phyloP scores from a whole-genome alignment of 53 echinoderm and acorn worm genomes.

The Crossaster papposus region DNA sequence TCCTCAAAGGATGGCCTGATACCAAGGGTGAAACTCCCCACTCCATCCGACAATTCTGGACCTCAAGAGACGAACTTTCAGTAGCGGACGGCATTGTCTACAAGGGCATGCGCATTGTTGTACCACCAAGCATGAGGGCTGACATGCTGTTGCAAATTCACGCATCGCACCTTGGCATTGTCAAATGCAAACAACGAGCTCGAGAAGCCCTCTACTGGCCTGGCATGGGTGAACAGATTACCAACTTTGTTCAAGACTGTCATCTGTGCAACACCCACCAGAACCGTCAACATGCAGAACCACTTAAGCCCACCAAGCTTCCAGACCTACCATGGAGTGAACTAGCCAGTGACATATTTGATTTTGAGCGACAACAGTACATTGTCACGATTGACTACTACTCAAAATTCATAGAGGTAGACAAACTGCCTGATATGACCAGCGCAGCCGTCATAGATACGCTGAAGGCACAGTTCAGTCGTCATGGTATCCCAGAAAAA shows the following conservation, averaged over 20 bases:
- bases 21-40: slow-evolving; percentile 62
- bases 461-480: slow-evolving; percentile 54
- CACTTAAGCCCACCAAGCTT: slow-evolving; percentile 27
- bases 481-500: slow-evolving; percentile 61
- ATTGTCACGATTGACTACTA: slow-evolving; percentile 63
- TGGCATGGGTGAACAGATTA: slow-evolving; percentile 47
- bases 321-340: slow-evolving; percentile 57
- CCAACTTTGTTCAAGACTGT: slow-evolving; percentile 43
- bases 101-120: slow-evolving; percentile 73
- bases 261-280: slow-evolving; percentile 42
- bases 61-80: slow-evolving; percentile 65
- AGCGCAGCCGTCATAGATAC: slow-evolving; percentile 52
- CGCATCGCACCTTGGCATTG: slow-evolving; percentile 56
- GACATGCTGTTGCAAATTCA: slow-evolving; percentile 62
- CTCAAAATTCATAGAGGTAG: slow-evolving; percentile 72
- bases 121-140: slow-evolving; percentile 64
- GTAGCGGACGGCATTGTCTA: slow-evolving; percentile 69
- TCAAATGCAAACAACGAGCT: slow-evolving; percentile 66
- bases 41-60: slow-evolving; percentile 67
- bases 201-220: slow-evolving; percentile 69
- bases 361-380: slow-evolving; percentile 47
- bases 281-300: slow-evolving; percentile 32
- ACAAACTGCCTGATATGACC: slow-evolving; percentile 24
- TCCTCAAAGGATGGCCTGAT: slow-evolving; percentile 78
- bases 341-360: slow-evolving; percentile 44